Conservation (phyloP, 2,888 invertebrate species). For the Corythucha ciliata region DNA sequence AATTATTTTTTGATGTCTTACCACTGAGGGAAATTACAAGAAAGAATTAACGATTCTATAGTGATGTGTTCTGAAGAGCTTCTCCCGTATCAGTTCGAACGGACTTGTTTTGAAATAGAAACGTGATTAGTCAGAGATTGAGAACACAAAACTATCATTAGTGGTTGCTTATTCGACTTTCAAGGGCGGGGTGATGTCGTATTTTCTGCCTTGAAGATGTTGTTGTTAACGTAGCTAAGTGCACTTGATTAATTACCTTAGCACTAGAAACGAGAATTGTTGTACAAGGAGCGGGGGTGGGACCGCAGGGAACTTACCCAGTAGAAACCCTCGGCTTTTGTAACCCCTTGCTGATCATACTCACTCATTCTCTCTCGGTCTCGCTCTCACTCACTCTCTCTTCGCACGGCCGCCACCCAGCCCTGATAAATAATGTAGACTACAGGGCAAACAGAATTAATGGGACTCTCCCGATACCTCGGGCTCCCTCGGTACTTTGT, state of each 20-base stretch:
- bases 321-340: neutral
- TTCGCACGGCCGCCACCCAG: neutral
- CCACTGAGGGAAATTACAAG: too few relatives aligned
- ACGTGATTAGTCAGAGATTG: too few relatives aligned
- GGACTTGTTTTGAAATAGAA: too few relatives aligned
- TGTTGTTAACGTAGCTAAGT: constrained; percentile 18
- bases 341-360: too few relatives aligned
- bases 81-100: too few relatives aligned
- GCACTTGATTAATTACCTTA: constrained; percentile 24
- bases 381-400: neutral
- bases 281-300: constrained; percentile 1
- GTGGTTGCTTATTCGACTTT: too few relatives aligned
- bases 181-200: too few relatives aligned
- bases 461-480: constrained; percentile 23
- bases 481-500: constrained; percentile 28
- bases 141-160: too few relatives aligned
- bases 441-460: constrained; percentile 31
- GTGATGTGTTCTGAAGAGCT: too few relatives aligned
- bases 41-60: too few relatives aligned
- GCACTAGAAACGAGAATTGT: neutral
- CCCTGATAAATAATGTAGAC: constrained; percentile 28
- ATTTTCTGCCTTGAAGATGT: too few relatives aligned
- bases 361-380: constrained; percentile 1
- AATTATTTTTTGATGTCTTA: too few relatives aligned
- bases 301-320: constrained; percentile 13